Base-by-base conservation (phyloP, 1,140 invertebrate genomes). In the Trichogramma pretiosum region DNA sequence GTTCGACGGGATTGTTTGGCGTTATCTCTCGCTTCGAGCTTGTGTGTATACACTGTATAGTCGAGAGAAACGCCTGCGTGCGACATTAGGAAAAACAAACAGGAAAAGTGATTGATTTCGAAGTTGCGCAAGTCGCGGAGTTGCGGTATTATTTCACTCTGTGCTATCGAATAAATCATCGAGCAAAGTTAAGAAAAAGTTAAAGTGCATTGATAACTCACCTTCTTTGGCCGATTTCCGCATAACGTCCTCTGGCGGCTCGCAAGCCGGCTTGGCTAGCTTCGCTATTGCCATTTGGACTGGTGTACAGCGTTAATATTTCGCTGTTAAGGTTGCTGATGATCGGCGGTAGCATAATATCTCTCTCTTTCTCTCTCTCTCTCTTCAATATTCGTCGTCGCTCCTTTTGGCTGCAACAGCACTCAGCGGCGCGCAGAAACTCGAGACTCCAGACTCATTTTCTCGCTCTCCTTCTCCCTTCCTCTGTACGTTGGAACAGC, bases 151-250 rank as follows among this genome's bases (percentile, higher is more conserved):
- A n/a, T n/a, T n/a, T n/a, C n/a, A n/a, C n/a, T n/a, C n/a, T n/a
- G n/a, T n/a, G n/a, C n/a, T n/a, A n/a, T n/a, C n/a, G n/a, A n/a
- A n/a, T n/a, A n/a, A n/a, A n/a, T n/a, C n/a, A n/a, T n/a, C n/a
- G n/a, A n/a, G n/a, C n/a, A n/a, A n/a, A n/a, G n/a, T n/a, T n/a
- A n/a, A n/a, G n/a, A n/a, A n/a, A n/a, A n/a, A n/a, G n/a, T n/a
- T n/a, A n/a, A n/a, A n/a, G n/a, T n/a, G n/a, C n/a, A n/a, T n/a
- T n/a, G 24, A 32, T 26, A 42, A 18, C 60, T 58, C 62, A 70
- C 67, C 67, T 67, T 52, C 64, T 68, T 7, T 67, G 58, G 53
- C 67, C 67, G 34, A 70, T 68, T 53, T 70, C 67, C 9, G 66
- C 67, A 50, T 70, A 70, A 34, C 67, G 60, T 2, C 65, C 60